These are phyloP conservation scores for Protomyctophum bolini DNA, from an alignment of 2,113 vertebrate genomes.

Conservation along the genomic window DNA sequence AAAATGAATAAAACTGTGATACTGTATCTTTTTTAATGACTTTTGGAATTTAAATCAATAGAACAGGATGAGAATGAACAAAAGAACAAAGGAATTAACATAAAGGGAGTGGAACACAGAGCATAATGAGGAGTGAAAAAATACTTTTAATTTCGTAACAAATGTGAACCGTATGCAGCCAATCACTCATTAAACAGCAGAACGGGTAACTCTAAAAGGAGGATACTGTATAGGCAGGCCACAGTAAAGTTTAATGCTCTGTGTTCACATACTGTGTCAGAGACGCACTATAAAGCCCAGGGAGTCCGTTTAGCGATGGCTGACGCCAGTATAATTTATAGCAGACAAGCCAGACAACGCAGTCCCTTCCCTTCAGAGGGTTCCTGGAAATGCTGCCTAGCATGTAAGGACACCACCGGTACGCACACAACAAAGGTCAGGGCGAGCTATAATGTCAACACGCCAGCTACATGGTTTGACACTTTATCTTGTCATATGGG, in stretches of 20 bases:
- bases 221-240: slow-evolving; percentile 12
- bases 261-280: slow-evolving; percentile 1
- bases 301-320: slow-evolving; percentile 4
- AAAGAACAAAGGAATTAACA: too few species aligned
- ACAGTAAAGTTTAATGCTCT: slow-evolving; percentile 25
- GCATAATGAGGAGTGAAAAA: too few species aligned
- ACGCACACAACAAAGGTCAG: slow-evolving; percentile 40
- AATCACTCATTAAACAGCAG: too few species aligned
- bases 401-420: slow-evolving; percentile 40
- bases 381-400: not conserved
- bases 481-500: slow-evolving; percentile 48
- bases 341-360: not conserved
- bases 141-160: too few species aligned
- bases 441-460: slow-evolving; percentile 33
- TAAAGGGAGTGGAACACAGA: too few species aligned
- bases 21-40: too few species aligned
- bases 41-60: too few species aligned
- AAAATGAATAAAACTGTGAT: too few species aligned
- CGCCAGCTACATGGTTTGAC: slow-evolving; percentile 36
- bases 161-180: too few species aligned
- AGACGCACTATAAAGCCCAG: slow-evolving; percentile 31
- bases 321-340: slow-evolving; percentile 38
- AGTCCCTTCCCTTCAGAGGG: not conserved
- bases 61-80: too few species aligned
- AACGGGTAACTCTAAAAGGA: slow-evolving; percentile 7